phyloP scores from a whole-genome alignment of 2,797 vertebrate genomes.

The Pantherophis alleghaniensis region DNA sequence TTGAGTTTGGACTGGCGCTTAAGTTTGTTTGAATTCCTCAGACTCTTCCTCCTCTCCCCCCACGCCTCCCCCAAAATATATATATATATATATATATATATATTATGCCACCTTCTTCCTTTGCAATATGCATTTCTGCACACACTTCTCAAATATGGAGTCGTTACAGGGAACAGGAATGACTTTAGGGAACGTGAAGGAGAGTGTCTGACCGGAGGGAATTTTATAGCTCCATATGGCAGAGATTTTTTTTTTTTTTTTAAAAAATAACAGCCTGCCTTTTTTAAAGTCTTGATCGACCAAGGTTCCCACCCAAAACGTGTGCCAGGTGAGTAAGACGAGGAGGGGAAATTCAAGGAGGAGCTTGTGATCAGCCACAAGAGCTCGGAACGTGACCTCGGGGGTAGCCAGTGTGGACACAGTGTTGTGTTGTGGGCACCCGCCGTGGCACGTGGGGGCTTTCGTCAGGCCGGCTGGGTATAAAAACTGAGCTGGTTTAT shows the following conservation, averaged over 20 bases:
- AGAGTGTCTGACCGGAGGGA: background rate
- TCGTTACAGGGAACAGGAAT: constrained; percentile 14
- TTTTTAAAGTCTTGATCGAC: constrained; percentile 14
- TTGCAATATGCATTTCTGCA: background rate
- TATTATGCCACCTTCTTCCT: background rate
- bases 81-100: no score
- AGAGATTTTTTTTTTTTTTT: background rate
- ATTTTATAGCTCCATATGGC: constrained; percentile 1
- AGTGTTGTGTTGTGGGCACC: background rate
- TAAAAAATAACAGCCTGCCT: constrained; percentile 2
- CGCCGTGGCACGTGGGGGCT: background rate
- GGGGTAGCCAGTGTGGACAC: background rate
- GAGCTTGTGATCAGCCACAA: background rate
- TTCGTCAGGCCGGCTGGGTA: fast-evolving
- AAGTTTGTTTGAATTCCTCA: constrained; percentile 60
- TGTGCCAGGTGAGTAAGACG: background rate
- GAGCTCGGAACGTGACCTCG: background rate
- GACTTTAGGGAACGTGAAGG: constrained; percentile 20
- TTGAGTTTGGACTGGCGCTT: constrained; percentile 64
- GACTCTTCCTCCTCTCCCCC: no score
- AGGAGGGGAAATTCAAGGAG: background rate
- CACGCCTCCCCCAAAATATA: background rate
- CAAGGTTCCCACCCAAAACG: constrained; percentile 20
- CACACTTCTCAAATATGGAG: constrained; percentile 43
- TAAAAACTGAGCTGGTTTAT: background rate